Evolutionary conservation across 1,140 invertebrate species (phyloP), one percentile per base, ranked within the genome.

Genomic region (Whitmania pigra): DNA sequence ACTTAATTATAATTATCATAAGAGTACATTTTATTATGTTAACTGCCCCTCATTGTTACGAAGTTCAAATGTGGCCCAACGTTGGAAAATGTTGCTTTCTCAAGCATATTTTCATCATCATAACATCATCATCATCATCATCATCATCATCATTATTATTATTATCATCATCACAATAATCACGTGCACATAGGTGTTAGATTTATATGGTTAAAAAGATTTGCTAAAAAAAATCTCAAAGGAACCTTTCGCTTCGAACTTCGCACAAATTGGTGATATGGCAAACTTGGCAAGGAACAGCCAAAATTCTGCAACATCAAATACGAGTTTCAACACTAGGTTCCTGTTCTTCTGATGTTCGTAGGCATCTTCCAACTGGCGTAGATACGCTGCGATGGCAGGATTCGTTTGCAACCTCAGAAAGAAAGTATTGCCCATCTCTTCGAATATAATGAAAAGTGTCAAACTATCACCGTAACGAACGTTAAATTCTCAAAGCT

Each of bases 371-470:
- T 63, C 57, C 22, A 63, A 63, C 22, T 25, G 57, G 22, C 29
- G 22, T 31, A 63, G 57, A 13, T 22, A 63, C 7, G 57, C 22
- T 11, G 57, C 57, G 22, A 63, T 31, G 29, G 57, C 22, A 25
- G 57, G 57, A 25, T 11, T 63, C 11, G 57, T 31, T n/a, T 63
- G 22, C 11, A 63, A 20, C 29, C 29, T 63, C 22, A 31, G 22
- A 31, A 63, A 63, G 29, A 63, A 63, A 11, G 57, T 31, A 63
- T 63, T 63, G 22, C 57, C 57, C 57, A 63, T 63, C 29, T 31
- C 29, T 63, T 25, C 57, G 22, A 25, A 63, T 4, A 25, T 63
- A 25, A 15, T 49, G 43, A 49, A 17, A 49, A 49, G 0, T 49
- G 13, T 49, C 43, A 49, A 49, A 15, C 43, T 49, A 49, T 15